A percentile compares a stretch with the other conserved stretches of the same genome.
Evolutionary conservation across 2,888 invertebrate genomes (phyloP).

Genomic region (Carpatolechia fugitivella): DNA sequence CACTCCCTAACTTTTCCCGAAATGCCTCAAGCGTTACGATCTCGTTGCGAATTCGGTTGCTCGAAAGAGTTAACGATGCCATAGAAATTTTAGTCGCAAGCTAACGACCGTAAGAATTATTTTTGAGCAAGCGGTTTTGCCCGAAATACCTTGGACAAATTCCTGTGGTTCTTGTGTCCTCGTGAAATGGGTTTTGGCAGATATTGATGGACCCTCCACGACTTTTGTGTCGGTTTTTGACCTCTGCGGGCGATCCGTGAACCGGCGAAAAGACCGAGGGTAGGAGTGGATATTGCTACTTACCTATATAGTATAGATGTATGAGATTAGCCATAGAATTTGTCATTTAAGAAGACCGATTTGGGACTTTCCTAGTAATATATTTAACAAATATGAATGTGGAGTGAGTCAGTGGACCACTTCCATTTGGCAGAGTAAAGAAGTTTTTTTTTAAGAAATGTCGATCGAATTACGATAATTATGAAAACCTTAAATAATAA

Average conservation of each 20-base stretch:
- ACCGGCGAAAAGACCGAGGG: background rate
- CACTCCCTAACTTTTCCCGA: background rate
- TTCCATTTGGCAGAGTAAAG: too few relatives aligned
- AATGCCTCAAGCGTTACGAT: background rate
- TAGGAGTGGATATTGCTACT: background rate
- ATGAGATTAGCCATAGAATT: too few relatives aligned
- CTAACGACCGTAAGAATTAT: background rate
- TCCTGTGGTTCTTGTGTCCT: background rate
- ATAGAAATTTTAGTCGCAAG: too few relatives aligned
- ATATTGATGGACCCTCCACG: background rate
- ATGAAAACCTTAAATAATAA: too few relatives aligned
- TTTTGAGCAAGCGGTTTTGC: background rate
- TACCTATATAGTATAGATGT: too few relatives aligned
- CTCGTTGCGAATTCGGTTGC: background rate
- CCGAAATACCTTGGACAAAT: background rate
- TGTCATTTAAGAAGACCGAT: too few relatives aligned
- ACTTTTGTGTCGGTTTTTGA: background rate
- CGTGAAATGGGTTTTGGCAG: background rate
- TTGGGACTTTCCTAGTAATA: too few relatives aligned
- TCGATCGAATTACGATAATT: too few relatives aligned
- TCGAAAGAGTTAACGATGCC: background rate
- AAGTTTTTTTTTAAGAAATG: too few relatives aligned
- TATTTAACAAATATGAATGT: too few relatives aligned
- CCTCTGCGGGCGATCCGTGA: background rate
- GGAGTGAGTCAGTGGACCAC: too few relatives aligned